These are phyloP conservation scores for Brachyptera putata DNA, from an alignment of 2,888 invertebrate genomes.

Conservation along the genomic window DNA sequence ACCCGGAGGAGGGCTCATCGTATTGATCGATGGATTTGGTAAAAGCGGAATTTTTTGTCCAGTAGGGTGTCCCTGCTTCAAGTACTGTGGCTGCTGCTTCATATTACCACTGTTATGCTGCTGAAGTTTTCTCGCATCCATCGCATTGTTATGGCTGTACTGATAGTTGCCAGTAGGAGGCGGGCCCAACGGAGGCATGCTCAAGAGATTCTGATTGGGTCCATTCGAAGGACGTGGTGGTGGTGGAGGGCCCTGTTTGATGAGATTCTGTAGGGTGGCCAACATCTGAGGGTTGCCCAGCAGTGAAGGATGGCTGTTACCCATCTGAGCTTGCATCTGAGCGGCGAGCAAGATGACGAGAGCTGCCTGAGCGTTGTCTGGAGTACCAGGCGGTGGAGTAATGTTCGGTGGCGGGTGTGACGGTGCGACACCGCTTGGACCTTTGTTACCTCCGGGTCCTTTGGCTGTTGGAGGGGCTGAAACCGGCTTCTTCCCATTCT, in stretches of 20 bases:
- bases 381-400: constrained; percentile 16
- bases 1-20: constrained; percentile 36
- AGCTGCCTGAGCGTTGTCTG: constrained; percentile 41
- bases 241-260: constrained; percentile 27
- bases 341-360: constrained; percentile 41
- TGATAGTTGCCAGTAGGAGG: constrained; percentile 19
- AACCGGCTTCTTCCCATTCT: constrained; percentile 34
- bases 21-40: constrained; percentile 39
- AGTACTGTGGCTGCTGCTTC: constrained; percentile 25
- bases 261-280: constrained; percentile 40
- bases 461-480: constrained; percentile 24
- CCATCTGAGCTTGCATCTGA: constrained; percentile 40
- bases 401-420: constrained; percentile 2
- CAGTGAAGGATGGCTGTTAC: constrained; percentile 34
- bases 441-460: not conserved
- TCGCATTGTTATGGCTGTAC: constrained; percentile 20
- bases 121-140: constrained; percentile 24
- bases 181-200: constrained; percentile 16
- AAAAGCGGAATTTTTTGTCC: constrained; percentile 40
- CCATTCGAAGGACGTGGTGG: constrained; percentile 22
- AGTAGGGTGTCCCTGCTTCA: constrained; percentile 22
- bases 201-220: constrained; percentile 11
- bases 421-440: not conserved
- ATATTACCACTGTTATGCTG: constrained; percentile 15
- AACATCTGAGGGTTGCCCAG: constrained; percentile 41